Percentiles rank a stretch among this genome's conserved stretches.
Evolutionary conservation across 2,888 invertebrate genomes (phyloP).

Genomic region (Heliconius erato): DNA sequence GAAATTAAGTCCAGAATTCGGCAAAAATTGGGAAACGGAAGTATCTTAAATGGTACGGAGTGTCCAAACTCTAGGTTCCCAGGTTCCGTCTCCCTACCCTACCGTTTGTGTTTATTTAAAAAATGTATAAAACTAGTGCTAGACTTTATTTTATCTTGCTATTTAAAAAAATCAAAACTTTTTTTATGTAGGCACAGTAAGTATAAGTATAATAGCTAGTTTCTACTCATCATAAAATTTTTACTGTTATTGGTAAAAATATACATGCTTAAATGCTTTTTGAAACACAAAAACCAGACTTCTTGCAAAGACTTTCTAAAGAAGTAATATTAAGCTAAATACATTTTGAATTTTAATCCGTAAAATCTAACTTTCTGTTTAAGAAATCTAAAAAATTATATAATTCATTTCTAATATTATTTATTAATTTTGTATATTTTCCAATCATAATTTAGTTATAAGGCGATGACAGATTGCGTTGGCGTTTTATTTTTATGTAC

Average conservation of each 20-base stretch:
- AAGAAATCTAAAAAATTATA: not conserved
- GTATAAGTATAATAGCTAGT: not conserved
- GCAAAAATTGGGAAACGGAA: too few species aligned
- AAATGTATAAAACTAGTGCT: too few species aligned
- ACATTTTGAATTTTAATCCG: constrained; percentile 3
- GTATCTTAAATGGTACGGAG: too few species aligned
- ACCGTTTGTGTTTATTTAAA: too few species aligned
- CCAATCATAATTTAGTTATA: not conserved
- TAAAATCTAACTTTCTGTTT: not conserved
- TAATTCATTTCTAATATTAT: not conserved
- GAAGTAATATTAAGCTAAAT: not conserved
- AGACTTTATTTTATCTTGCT: too few species aligned
- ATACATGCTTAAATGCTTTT: not conserved
- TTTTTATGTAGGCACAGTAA: not conserved
- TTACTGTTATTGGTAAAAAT: not conserved
- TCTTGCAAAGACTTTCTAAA: not conserved
- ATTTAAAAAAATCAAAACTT: too few species aligned
- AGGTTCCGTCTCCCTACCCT: too few species aligned
- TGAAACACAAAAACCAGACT: not conserved
- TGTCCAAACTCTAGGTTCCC: too few species aligned
- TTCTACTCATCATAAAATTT: not conserved
- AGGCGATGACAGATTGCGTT: not conserved
- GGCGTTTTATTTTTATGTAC: too few species aligned
- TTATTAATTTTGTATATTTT: not conserved
- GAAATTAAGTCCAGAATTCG: too few species aligned